Evolutionary conservation across 2,888 invertebrate genomes (phyloP).

Genomic region (Synergus itoensis): DNA sequence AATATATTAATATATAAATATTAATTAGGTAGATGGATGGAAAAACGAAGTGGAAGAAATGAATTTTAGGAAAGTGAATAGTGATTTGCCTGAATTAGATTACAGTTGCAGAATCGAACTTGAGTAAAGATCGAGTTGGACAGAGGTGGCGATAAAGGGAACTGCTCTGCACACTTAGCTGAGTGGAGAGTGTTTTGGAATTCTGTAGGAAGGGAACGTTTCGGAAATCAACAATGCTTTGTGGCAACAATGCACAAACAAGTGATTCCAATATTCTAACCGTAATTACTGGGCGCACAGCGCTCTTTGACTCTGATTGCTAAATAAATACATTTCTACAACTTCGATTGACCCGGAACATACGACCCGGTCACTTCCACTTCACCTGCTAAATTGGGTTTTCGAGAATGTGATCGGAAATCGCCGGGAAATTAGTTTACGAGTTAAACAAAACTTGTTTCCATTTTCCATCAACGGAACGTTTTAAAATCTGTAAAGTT

Average conservation of each 20-base stretch:
- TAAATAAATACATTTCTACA: conserved; percentile 69
- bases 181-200: conserved; percentile 49
- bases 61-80: too few species aligned
- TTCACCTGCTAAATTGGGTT: neutral
- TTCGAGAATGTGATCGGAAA: neutral
- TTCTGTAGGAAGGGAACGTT: conserved; percentile 50
- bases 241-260: conserved; percentile 73
- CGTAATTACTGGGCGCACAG: conserved; percentile 69
- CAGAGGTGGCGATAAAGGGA: neutral
- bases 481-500: neutral
- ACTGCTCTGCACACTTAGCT: conserved; percentile 26
- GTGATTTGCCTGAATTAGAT: too few species aligned
- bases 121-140: conserved; percentile 29
- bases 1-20: too few species aligned
- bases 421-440: neutral
- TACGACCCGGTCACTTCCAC: conserved; percentile 44
- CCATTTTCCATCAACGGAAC: neutral
- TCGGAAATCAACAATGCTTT: conserved; percentile 68
- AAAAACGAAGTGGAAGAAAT: too few species aligned
- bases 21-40: too few species aligned
- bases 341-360: conserved; percentile 61
- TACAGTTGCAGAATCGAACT: neutral
- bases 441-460: neutral
- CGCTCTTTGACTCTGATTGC: conserved; percentile 61
- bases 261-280: conserved; percentile 70